phyloP scores from a whole-genome alignment of 2,113 vertebrate species.

The Morone saxatilis region DNA sequence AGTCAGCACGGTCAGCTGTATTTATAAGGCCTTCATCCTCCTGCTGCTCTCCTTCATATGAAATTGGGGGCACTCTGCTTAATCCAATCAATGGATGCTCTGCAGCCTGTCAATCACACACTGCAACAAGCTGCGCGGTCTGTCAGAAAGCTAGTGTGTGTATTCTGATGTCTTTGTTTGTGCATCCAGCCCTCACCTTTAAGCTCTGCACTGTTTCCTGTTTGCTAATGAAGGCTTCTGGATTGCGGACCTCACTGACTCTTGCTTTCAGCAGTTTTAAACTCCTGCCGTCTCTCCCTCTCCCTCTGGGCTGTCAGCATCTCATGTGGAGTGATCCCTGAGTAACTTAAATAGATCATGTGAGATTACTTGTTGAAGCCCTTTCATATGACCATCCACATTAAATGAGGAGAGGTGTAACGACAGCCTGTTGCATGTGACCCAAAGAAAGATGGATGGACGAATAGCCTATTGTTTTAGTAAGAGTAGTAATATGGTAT shows the following conservation, averaged over 20 bases:
- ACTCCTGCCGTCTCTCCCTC: not conserved
- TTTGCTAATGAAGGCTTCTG: not conserved
- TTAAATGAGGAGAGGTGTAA: not conserved
- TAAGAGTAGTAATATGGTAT: not conserved
- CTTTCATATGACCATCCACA: conserved; percentile 23
- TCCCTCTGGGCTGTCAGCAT: conserved; percentile 3
- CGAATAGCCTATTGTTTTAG: not conserved
- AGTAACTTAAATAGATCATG: conserved; percentile 26
- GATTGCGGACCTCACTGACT: not conserved
- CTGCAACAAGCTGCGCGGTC: not conserved
- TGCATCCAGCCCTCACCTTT: not conserved
- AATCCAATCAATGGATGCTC: conserved; percentile 31
- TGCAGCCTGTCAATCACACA: conserved; percentile 7
- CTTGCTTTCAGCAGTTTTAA: not conserved
- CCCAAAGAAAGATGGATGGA: not conserved
- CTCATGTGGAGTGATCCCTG: conserved; percentile 12
- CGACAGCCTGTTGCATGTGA: conserved; percentile 18
- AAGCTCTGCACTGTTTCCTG: not conserved
- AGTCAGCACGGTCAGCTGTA: conserved; percentile 30
- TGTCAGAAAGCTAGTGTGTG: not conserved
- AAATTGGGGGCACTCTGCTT: not conserved
- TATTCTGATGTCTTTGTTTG: not conserved
- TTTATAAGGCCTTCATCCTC: conserved; percentile 45
- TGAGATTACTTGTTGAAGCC: conserved; percentile 31
- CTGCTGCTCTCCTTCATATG: conserved; percentile 18